Conservation (phyloP, 2,888 invertebrate genomes). For the Drosophila vallismaia region DNA sequence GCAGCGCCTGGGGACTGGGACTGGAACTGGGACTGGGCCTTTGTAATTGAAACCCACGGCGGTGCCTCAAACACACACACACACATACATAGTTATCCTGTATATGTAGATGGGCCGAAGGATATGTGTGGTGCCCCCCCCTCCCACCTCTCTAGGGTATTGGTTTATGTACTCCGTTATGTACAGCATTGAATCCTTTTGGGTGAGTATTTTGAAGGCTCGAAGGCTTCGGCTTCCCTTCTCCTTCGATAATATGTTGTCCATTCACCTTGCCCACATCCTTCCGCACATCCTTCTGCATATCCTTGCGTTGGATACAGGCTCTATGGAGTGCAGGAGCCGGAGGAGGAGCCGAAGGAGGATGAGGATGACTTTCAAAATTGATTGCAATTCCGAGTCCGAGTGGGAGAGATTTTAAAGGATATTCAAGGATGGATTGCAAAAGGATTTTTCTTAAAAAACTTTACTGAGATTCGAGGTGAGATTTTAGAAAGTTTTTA, state of each 20-base stretch:
- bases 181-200: constrained; percentile 9
- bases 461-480: background rate
- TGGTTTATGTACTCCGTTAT: constrained; percentile 17
- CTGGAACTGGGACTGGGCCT: constrained; percentile 8
- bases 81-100: background rate
- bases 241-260: constrained; percentile 69
- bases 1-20: constrained; percentile 3
- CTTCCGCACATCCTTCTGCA: too few species aligned
- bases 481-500: constrained; percentile 33
- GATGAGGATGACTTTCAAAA: background rate
- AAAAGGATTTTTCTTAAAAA: too few species aligned
- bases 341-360: too few species aligned
- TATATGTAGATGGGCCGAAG: background rate
- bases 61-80: constrained; percentile 9
- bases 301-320: constrained; percentile 12
- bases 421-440: background rate
- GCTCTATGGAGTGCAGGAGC: too few species aligned
- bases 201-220: constrained; percentile 38
- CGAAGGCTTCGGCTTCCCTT: constrained; percentile 12
- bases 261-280: constrained; percentile 67
- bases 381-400: too few species aligned
- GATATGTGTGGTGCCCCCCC: background rate
- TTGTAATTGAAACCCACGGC: constrained; percentile 30
- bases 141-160: background rate
- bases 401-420: background rate